phyloP scores from a whole-genome alignment of 2,113 vertebrate genomes.

The Martes martes region DNA sequence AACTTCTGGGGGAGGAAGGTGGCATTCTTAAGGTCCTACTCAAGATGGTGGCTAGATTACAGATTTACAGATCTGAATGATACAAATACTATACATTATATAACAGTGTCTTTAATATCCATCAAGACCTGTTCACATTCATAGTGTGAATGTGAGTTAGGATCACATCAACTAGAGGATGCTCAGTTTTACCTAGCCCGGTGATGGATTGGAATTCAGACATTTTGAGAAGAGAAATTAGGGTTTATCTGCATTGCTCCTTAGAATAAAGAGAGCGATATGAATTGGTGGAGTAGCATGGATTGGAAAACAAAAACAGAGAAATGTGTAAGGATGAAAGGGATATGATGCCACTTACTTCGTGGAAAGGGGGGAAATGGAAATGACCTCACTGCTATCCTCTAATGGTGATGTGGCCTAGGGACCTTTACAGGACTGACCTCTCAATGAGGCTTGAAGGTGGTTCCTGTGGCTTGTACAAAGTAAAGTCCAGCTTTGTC shows the following conservation, averaged over 20 bases:
- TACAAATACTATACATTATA: not conserved
- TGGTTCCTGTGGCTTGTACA: not conserved
- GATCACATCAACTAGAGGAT: not conserved
- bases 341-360: not conserved
- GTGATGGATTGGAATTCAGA: not conserved
- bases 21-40: not conserved
- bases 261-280: not conserved
- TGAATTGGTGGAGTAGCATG: not conserved
- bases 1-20: not conserved
- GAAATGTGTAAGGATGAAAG: not conserved
- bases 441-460: not conserved
- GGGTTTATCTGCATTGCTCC: not conserved
- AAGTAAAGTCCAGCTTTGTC: not conserved
- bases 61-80: not conserved
- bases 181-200: not conserved
- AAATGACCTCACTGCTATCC: not conserved
- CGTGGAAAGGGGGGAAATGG: not conserved
- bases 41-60: not conserved
- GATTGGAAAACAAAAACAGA: not conserved
- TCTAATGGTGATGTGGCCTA: not conserved
- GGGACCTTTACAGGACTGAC: not conserved
- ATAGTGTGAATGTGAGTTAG: not conserved
- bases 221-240: not conserved
- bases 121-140: not conserved
- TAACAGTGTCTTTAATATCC: not conserved